phyloP scores from a whole-genome alignment of 1,140 invertebrate species.

The Saxidomus purpurata region DNA sequence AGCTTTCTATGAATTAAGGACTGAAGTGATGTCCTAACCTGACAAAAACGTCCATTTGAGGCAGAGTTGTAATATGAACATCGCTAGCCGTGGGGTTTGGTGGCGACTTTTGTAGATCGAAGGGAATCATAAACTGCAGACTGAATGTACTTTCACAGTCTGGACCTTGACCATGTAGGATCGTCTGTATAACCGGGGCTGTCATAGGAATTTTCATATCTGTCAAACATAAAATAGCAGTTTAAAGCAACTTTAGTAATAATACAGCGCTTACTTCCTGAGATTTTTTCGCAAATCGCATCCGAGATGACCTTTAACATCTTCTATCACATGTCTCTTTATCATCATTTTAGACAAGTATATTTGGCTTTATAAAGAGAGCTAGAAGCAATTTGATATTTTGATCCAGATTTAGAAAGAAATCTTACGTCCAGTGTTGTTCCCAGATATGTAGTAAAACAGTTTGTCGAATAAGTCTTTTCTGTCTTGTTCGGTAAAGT shows the following conservation, averaged over 20 bases:
- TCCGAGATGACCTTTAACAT: no score
- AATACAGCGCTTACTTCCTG: neutral
- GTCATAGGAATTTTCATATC: constrained; percentile 83
- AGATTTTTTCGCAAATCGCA: neutral
- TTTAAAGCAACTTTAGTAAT: no score
- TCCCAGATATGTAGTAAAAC: constrained; percentile 83
- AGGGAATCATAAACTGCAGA: constrained; percentile 80
- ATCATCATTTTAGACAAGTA: no score
- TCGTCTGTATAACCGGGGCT: constrained; percentile 77
- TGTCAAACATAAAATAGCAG: constrained; percentile 48
- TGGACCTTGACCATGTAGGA: constrained; percentile 79
- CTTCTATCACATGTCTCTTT: no score
- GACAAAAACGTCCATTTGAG: constrained; percentile 82
- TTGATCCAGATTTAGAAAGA: no score
- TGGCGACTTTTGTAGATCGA: constrained; percentile 68
- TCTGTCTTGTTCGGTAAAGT: constrained; percentile 66
- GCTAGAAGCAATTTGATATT: no score
- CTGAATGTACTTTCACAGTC: constrained; percentile 80
- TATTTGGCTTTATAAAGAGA: no score
- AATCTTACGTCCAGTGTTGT: constrained; percentile 75
- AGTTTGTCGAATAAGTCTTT: constrained; percentile 78
- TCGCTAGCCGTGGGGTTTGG: constrained; percentile 64
- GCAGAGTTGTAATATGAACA: constrained; percentile 70
- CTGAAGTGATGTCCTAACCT: constrained; percentile 65
- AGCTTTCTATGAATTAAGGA: no score